A percentile compares a stretch with the other conserved stretches of the same genome.
Conservation (phyloP, 2,888 invertebrate species). For the Acronicta alni region DNA sequence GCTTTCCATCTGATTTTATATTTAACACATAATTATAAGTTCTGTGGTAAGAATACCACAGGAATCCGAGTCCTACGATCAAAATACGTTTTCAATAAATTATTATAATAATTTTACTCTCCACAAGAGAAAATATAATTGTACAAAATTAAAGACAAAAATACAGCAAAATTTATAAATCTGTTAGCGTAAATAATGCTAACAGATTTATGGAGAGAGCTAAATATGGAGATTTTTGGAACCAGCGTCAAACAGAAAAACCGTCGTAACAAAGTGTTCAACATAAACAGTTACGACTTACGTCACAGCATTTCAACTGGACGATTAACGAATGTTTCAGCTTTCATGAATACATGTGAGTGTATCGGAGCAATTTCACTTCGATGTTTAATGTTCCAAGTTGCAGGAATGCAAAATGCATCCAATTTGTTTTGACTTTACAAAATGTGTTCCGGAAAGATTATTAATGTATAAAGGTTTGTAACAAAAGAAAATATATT, state of each 20-base stretch:
- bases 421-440: conserved; percentile 23
- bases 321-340: conserved; percentile 35
- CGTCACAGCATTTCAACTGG: conserved; percentile 24
- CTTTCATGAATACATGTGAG: conserved; percentile 10
- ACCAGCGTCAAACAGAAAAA: conserved; percentile 21
- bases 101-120: too few species aligned
- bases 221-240: conserved; percentile 4
- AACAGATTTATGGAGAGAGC: too few species aligned
- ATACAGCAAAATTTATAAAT: background rate
- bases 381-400: conserved; percentile 18
- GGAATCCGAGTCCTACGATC: too few species aligned
- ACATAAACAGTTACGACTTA: conserved; percentile 26
- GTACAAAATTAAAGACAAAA: too few species aligned
- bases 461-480: conserved; percentile 11
- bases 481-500: conserved; percentile 2
- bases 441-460: conserved; percentile 14
- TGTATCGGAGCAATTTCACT: conserved; percentile 21
- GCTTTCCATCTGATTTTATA: too few species aligned
- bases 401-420: conserved; percentile 23
- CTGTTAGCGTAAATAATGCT: too few species aligned
- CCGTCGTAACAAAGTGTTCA: conserved; percentile 16
- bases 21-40: too few species aligned
- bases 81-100: too few species aligned
- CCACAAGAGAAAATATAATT: too few species aligned
- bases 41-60: too few species aligned